A percentile compares a stretch with the other conserved stretches of the same genome.
Evolutionary conservation across 2,888 invertebrate species (phyloP).

Genomic region (Nemapogon koenigi): DNA sequence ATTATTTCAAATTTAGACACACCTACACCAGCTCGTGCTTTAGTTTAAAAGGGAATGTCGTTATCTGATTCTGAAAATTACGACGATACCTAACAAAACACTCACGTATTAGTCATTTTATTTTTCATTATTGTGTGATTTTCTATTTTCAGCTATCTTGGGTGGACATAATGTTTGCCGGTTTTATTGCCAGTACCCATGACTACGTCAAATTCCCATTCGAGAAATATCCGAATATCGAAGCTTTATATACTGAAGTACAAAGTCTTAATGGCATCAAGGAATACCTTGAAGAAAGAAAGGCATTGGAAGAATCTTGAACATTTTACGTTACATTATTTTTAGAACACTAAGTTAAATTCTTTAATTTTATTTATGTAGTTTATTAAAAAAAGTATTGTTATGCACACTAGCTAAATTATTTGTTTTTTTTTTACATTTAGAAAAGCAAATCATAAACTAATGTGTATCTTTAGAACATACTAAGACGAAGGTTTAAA

Average conservation of each 20-base stretch:
- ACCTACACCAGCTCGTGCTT: no score
- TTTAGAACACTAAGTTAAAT: not conserved
- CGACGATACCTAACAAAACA: no score
- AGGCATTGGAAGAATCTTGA: not conserved
- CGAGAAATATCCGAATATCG: not conserved
- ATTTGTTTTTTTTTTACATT: no score
- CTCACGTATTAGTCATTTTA: no score
- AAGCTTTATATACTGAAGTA: not conserved
- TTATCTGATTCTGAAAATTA: no score
- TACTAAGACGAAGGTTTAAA: no score
- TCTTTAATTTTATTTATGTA: not conserved
- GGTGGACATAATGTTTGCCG: not conserved
- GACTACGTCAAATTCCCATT: not conserved
- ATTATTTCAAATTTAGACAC: no score
- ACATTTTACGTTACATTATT: not conserved
- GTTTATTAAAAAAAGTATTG: not conserved
- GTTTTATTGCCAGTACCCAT: not conserved
- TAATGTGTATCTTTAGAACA: no score
- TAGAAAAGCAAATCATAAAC: no score
- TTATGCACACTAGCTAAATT: no score
- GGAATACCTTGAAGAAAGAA: conserved; percentile 3
- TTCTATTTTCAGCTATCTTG: conserved; percentile 1
- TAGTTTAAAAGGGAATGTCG: no score
- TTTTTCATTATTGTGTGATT: no score
- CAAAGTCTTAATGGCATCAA: not conserved